Base-by-base conservation (phyloP, 2,888 invertebrate species). In the Pyrrhia umbra region DNA sequence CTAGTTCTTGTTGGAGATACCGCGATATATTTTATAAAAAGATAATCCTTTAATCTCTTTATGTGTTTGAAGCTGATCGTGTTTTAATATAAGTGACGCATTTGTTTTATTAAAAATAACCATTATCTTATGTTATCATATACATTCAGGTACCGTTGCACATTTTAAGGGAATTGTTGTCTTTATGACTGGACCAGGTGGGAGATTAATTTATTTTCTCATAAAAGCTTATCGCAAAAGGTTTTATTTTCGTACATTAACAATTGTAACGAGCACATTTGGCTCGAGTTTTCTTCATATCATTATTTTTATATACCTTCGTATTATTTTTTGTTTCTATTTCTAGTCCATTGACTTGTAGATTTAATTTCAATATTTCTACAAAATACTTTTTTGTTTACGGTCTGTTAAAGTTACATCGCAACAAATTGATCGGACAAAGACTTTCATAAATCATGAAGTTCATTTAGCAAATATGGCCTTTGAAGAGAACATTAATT, bases 401-500 rank as follows among this genome's bases (percentile, higher is more conserved):
- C 15, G 15, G 27, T 40, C 34, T 21, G 25, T n/a, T 64, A 55
- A 21, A 20, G 25, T 30, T 61, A 30, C 45, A 18, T 51, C 37
- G 20, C 37, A n/a, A 62, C 47, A 42, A 54, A 42, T 49, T 23
- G 23, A 45, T 37, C n/a, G 10, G 10, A 39, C 16, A n/a, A n/a
- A 62, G 54, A 20, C 51, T 49, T 18, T 9, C 9, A 50, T 50
- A 54, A 56, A 62, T 54, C 50, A 20, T 54, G 27, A 57, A 37
- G 15, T 57, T 54, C 23, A 46, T 37, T 54, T 20, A 42, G 15
- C 20, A 25, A 27, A 15, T 10, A 13, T 52, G n/a, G 23, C 52
- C 45, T 57, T 75, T 75, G 49, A 57, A 57, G 20, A 30, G 8
- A 75, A 46, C 47, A 68, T 71, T 58, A 46, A 55, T 75, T 57